phyloP scores from a whole-genome alignment of 2,888 invertebrate genomes.

The Cordilura impudica region DNA sequence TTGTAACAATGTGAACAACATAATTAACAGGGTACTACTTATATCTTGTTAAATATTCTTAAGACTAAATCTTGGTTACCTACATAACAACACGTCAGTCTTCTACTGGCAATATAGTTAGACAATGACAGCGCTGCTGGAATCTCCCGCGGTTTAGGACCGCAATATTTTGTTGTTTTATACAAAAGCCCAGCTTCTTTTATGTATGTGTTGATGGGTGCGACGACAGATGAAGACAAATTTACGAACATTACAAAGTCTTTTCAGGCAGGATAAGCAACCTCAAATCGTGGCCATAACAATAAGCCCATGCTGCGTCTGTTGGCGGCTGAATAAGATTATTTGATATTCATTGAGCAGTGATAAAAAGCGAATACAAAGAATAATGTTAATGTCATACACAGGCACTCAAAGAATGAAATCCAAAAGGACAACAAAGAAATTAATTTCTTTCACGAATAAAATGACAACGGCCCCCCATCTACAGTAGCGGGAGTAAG shows the following conservation, averaged over 20 bases:
- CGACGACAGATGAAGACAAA: constrained; percentile 65
- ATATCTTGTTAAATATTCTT: constrained; percentile 11
- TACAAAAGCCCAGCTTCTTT: constrained; percentile 46
- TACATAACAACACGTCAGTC: not conserved
- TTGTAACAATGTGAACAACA: constrained; percentile 50
- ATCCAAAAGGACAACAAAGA: constrained; percentile 61
- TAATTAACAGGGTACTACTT: constrained; percentile 52
- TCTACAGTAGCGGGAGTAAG: constrained; percentile 44
- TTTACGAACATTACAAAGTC: constrained; percentile 54
- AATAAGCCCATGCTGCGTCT: constrained; percentile 57
- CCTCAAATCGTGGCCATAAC: constrained; percentile 58
- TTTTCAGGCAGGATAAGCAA: constrained; percentile 45
- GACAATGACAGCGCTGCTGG: constrained; percentile 4
- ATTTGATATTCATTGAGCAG: constrained; percentile 47
- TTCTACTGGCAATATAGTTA: not conserved
- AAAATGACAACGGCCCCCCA: constrained; percentile 49
- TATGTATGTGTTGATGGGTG: constrained; percentile 60
- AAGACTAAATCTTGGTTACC: not conserved
- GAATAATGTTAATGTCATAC: constrained; percentile 52
- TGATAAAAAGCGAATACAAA: constrained; percentile 19
- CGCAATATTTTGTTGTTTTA: constrained; percentile 19
- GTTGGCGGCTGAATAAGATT: constrained; percentile 58
- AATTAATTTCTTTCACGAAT: constrained; percentile 55
- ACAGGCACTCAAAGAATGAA: constrained; percentile 28
- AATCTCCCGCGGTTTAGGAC: constrained; percentile 47